Evolutionary conservation across 2,888 invertebrate genomes (phyloP).

Genomic region (Patella caerulea): DNA sequence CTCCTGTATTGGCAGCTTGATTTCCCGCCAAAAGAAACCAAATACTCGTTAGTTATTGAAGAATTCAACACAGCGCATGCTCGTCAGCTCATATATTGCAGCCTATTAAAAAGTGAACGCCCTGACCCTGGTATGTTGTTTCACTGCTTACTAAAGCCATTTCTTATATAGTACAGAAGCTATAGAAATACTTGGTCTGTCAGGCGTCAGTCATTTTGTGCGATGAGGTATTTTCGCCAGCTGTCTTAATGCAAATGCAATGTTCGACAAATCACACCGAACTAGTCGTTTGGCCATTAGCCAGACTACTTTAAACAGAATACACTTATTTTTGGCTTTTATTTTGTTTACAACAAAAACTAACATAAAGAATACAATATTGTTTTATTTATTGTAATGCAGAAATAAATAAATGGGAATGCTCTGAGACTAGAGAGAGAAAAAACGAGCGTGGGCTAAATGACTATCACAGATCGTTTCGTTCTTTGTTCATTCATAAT

Average conservation of each 20-base stretch:
- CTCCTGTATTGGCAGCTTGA: background rate
- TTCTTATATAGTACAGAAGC: background rate
- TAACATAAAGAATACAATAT: too few relatives aligned
- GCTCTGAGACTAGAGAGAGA: too few relatives aligned
- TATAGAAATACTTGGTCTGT: slow-evolving; percentile 5
- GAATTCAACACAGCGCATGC: background rate
- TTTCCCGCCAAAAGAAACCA: background rate
- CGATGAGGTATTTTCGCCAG: slow-evolving; percentile 2
- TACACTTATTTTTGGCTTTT: too few relatives aligned
- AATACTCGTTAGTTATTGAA: background rate
- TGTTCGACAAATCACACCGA: too few relatives aligned
- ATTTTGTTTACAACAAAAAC: too few relatives aligned
- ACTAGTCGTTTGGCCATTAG: too few relatives aligned
- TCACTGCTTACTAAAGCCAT: background rate
- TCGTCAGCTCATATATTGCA: background rate
- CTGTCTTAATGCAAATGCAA: background rate
- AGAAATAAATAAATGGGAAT: too few relatives aligned
- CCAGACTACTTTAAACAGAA: too few relatives aligned
- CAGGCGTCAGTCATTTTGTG: background rate
- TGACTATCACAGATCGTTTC: too few relatives aligned
- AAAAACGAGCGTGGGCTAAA: too few relatives aligned
- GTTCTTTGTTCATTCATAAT: too few relatives aligned
- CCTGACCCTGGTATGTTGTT: background rate
- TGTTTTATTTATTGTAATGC: too few relatives aligned
- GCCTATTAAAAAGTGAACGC: background rate